Base-by-base conservation (phyloP, 2,113 vertebrate genomes). In the Pyrgilauda ruficollis region DNA sequence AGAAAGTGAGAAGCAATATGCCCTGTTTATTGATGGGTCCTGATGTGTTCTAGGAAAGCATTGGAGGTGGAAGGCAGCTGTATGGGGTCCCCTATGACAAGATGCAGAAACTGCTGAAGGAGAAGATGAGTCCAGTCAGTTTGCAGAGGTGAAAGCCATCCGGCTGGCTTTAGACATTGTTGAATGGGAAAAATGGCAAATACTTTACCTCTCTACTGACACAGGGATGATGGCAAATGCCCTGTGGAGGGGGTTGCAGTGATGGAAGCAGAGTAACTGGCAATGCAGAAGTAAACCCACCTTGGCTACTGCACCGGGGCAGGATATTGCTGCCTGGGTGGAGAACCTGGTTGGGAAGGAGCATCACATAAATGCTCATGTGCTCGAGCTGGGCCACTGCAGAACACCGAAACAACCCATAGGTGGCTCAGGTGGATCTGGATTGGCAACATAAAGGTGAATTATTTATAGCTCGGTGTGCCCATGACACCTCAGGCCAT, bases 351-450 rank as follows among this genome's bases (percentile, higher is more conserved):
- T 8, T 30, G 33, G 12, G 62, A 61, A 49, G 5, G 13, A 63
- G 6, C 12, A 5, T 56, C 72, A 56, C 4, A 3, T 43, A 28
- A 39, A 49, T 43, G n/a, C n/a, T 23, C 18, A 2, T 7, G 41
- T 27, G 35, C 50, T 7, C 0, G 11, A 64, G 59, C 26, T 0
- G 0, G 33, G 28, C 7, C 53, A 26, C 47, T 76, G 63, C 63
- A 83, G 70, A 76, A 33, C 63, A 47, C 7, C 24, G 30, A 53
- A 90, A 35, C 30, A 55, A 83, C 47, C 41, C 43, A 31, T 47
- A 55, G 35, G 63, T 62, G 55, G 55, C 47, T 62, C 70, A 69
- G 17, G 47, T 47, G n/a, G 41, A 62, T 35, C 63, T 47, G 62
- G 30, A 69, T 16, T 69, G 30, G 26, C 21, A 69, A 37, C 30